Conservation (phyloP, 2,113 vertebrate species). For the Eonycteris spelaea region DNA sequence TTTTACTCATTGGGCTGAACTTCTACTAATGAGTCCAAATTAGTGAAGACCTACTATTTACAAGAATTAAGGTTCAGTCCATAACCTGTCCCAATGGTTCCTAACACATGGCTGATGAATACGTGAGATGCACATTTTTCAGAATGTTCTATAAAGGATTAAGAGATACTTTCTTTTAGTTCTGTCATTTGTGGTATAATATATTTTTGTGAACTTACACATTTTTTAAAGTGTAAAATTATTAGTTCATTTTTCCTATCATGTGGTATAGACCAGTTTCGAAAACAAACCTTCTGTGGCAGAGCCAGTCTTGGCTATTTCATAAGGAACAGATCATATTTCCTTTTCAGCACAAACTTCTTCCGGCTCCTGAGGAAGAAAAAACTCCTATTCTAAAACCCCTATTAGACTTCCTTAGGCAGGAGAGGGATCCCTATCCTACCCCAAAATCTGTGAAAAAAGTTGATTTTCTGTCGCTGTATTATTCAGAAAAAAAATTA, state of each 20-base stretch:
- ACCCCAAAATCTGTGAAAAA: not conserved
- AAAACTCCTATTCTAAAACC: not conserved
- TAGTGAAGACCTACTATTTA: not conserved
- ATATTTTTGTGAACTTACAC: not conserved
- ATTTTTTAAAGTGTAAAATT: not conserved
- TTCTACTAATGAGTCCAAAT: not conserved
- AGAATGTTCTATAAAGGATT: not conserved
- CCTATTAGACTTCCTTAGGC: not conserved
- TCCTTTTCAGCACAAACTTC: not conserved
- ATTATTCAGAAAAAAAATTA: not conserved
- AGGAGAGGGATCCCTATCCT: not conserved
- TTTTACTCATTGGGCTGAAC: not conserved
- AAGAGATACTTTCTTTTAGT: not conserved
- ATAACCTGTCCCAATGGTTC: not conserved
- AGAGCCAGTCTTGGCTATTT: not conserved
- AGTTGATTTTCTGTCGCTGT: not conserved
- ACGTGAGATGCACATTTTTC: not conserved
- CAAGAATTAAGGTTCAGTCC: not conserved
- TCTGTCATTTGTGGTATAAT: not conserved
- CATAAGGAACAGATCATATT: not conserved
- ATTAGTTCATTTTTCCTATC: not conserved
- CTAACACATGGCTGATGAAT: not conserved
- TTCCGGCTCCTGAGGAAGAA: not conserved
- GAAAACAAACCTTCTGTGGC: not conserved
- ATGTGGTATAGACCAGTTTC: not conserved